phyloP scores from a whole-genome alignment of 2,888 invertebrate species.

The Lydus trimaculatus region DNA sequence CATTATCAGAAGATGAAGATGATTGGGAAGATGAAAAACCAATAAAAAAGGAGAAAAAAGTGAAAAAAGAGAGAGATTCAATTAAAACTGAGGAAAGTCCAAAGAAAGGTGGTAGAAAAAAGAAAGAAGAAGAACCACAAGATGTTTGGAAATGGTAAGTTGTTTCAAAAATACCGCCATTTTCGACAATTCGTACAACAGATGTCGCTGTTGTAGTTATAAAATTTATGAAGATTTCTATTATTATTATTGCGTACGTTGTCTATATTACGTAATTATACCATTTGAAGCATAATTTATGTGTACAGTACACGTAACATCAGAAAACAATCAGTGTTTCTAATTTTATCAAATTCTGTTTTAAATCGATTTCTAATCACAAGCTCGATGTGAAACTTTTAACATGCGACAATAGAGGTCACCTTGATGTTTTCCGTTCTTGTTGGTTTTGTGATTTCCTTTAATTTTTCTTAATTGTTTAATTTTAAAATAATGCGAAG shows the following conservation, averaged over 20 bases:
- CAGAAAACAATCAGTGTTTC: too few species aligned
- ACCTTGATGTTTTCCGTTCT: neutral
- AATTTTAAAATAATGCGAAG: neutral
- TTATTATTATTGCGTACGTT: too few species aligned
- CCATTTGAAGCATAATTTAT: too few species aligned
- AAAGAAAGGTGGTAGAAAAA: conserved; percentile 72
- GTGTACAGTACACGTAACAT: too few species aligned
- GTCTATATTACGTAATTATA: too few species aligned
- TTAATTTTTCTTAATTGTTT: neutral
- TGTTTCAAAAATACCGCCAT: neutral
- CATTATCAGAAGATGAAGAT: conserved; percentile 65
- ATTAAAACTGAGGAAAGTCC: conserved; percentile 56
- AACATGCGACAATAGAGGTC: too few species aligned
- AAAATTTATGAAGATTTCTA: too few species aligned
- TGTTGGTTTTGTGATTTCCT: neutral
- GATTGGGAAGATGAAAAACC: conserved; percentile 67
- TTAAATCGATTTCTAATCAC: too few species aligned
- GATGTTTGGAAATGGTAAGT: conserved; percentile 93
- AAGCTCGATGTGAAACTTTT: too few species aligned
- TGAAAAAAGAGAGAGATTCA: conserved; percentile 37
- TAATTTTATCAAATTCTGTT: too few species aligned
- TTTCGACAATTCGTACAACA: neutral
- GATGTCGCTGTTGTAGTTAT: neutral
- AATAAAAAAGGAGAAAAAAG: conserved; percentile 65
- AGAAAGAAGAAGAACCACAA: conserved; percentile 80